A percentile compares a stretch with the other conserved stretches of the same genome.
phyloP scores from a whole-genome alignment of 2,113 vertebrate species.

The Cynopterus brachyotis region DNA sequence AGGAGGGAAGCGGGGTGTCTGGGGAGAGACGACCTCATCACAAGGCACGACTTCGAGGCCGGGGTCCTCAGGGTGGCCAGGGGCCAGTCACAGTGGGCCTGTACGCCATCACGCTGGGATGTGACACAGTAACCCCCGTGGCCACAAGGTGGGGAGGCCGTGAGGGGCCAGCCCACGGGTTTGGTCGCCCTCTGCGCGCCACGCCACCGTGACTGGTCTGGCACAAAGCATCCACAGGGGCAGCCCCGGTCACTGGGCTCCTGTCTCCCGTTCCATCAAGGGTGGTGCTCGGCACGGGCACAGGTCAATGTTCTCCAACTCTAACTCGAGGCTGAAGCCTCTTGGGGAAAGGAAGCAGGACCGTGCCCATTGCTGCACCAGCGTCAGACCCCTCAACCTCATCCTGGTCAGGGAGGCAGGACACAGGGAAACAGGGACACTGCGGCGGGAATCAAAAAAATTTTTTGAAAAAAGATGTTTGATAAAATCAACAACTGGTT shows the following conservation, averaged over 20 bases:
- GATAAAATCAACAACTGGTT: background rate
- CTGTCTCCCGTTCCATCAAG: background rate
- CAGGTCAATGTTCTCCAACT: background rate
- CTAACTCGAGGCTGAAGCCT: background rate
- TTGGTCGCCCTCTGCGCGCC: background rate
- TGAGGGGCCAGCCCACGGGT: background rate
- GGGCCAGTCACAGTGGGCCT: fast-evolving
- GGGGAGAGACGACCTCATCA: background rate
- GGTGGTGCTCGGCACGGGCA: no score
- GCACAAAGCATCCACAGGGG: no score
- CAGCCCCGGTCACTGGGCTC: background rate
- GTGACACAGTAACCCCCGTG: background rate
- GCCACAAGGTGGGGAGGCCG: background rate
- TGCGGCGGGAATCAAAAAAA: fast-evolving
- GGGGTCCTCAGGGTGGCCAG: background rate
- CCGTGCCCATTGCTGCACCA: fast-evolving
- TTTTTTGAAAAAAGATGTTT: background rate
- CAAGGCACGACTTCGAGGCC: background rate
- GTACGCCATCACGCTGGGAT: fast-evolving
- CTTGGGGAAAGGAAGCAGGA: background rate
- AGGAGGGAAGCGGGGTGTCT: background rate
- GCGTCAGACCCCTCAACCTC: background rate
- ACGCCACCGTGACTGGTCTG: no score
- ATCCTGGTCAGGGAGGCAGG: background rate
- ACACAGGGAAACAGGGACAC: background rate